A percentile compares a stretch with the other conserved stretches of the same genome.
Evolutionary conservation across 2,113 vertebrate genomes (phyloP).

Genomic region (Stictonetta naevosa): DNA sequence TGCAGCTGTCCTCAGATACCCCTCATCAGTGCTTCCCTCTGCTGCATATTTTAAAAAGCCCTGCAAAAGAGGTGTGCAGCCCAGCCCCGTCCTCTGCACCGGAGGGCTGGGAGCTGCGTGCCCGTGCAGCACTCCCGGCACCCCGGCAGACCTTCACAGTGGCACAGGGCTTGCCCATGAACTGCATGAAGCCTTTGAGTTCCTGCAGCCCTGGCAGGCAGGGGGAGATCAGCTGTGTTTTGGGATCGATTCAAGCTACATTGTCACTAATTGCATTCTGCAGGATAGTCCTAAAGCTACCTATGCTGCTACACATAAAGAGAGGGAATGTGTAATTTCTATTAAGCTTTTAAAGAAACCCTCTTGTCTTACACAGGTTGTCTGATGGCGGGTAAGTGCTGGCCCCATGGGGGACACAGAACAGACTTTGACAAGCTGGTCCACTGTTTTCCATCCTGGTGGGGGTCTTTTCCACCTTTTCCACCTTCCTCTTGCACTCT

Average conservation of each 20-base stretch:
- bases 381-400: neutral
- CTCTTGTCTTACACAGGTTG: neutral
- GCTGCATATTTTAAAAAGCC: neutral
- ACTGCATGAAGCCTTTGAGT: neutral
- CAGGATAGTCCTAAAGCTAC: neutral
- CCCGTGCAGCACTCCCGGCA: neutral
- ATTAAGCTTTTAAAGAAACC: neutral
- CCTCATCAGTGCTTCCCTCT: neutral
- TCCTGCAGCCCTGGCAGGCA: neutral
- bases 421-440: neutral
- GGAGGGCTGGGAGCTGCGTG: neutral
- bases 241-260: neutral
- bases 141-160: neutral
- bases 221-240: neutral
- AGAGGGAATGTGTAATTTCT: neutral
- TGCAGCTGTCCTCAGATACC: neutral
- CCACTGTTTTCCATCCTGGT: neutral
- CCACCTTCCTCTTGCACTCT: neutral
- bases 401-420: neutral
- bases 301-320: neutral
- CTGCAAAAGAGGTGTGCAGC: neutral
- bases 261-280: neutral
- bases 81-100: neutral
- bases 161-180: neutral
- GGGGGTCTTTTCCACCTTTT: neutral